Conservation (phyloP, 2,797 vertebrate species). For the Natrix natrix region DNA sequence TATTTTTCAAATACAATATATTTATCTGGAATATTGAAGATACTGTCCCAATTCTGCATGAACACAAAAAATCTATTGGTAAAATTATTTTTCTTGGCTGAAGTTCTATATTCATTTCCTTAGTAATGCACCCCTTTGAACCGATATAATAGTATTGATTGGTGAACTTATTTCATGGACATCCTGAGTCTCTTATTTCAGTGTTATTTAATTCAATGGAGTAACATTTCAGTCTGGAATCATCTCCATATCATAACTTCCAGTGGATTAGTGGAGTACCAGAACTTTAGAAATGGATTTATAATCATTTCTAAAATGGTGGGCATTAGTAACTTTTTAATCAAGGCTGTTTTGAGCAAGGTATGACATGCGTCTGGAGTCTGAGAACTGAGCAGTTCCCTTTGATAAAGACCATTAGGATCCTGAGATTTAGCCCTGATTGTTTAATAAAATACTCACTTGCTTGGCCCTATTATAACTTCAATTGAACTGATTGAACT, state of each 20-base stretch:
- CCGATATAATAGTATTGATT: neutral
- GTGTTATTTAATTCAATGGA: neutral
- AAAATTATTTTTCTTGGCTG: slow-evolving; percentile 2
- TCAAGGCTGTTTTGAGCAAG: neutral
- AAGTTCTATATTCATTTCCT: neutral
- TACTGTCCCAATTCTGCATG: neutral
- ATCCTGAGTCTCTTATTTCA: neutral
- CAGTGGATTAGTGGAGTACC: neutral
- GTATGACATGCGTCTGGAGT: neutral
- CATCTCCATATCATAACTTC: neutral
- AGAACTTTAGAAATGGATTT: neutral
- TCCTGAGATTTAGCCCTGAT: neutral
- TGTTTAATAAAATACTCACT: neutral
- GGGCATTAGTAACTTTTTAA: neutral
- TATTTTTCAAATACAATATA: neutral
- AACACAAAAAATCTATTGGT: neutral
- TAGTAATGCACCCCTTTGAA: neutral
- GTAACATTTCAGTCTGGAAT: neutral
- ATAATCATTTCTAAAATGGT: neutral
- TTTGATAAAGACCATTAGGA: neutral
- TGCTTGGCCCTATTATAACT: neutral
- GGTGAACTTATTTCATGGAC: neutral
- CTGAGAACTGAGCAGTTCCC: neutral
- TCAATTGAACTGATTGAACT: neutral
- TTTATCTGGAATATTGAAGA: neutral